Base-by-base conservation (phyloP, 1,140 invertebrate genomes). In the Protaetia brevitarsis region DNA sequence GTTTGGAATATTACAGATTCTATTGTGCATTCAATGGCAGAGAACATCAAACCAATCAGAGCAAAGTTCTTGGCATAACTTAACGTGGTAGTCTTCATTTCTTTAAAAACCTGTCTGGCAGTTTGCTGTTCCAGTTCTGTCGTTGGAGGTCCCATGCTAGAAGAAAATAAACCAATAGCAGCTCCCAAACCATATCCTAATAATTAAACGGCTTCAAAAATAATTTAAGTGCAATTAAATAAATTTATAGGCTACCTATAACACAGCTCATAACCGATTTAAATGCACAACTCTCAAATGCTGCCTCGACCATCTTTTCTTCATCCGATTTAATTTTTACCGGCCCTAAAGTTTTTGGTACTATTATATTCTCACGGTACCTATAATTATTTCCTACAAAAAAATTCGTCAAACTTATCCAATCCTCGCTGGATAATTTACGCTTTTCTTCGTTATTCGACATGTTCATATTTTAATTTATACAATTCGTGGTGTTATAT, bases 41-140 rank as follows among this genome's bases (percentile, higher is more conserved):
- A 89, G 82, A 98, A 99, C 57, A 98, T 85, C 19, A 89, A 87
- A 63, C 97, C 97, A 70, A 99, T 85, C 51, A 97, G 82, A 16
- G 96, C 97, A 87, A 99, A 99, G 79, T 98, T 99, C 82, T 99
- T 99, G 0, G 92, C 96, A 82, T 98, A 97, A 61, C 92, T 88
- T 36, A 95, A 77, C 59, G 94, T 95, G 4, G 95, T 90, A 0
- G 82, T 83, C 80, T 92, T 94, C 94, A 99, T 97, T 80, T 99
- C 97, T 41, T 86, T 79, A 65, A 96, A 86, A 45, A 96, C 89
- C 80, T 95, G 88, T 70, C 87, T 79, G 0, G 90, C 92, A 10
- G 90, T 90, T 81, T 95, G 94, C 77, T 92, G 91, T 75, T 91
- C 92, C 36, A 90, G 85, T 51, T 81, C 86, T 59, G 84, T 82